Conservation (phyloP, 1,140 invertebrate species). For the Goniozus legneri region DNA sequence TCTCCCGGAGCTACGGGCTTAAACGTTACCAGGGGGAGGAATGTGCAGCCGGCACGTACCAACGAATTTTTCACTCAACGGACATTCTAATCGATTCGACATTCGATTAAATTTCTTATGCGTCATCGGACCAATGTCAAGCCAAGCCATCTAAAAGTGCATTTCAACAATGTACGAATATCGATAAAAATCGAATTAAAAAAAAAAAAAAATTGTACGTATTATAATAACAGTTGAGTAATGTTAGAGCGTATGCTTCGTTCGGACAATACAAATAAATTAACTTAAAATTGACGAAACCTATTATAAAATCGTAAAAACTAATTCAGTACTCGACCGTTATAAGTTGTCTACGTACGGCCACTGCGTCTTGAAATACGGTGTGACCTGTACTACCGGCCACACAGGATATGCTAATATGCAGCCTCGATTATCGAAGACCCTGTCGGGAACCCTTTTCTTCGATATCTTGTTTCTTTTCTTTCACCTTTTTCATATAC, state of each 20-base stretch:
- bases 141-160: no score
- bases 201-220: no score
- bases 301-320: no score
- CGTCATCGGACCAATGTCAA: no score
- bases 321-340: slow-evolving; percentile 38
- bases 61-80: slow-evolving; percentile 46
- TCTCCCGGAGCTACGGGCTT: slow-evolving; percentile 1
- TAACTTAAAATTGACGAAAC: no score
- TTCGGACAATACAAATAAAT: no score
- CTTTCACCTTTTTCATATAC: slow-evolving; percentile 10
- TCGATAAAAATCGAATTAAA: no score
- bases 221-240: no score
- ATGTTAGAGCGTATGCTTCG: no score
- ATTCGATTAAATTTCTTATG: neutral
- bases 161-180: no score
- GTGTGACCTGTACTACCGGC: slow-evolving; percentile 42
- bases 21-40: slow-evolving; percentile 29
- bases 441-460: slow-evolving; percentile 17
- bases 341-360: slow-evolving; percentile 30
- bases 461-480: slow-evolving; percentile 8
- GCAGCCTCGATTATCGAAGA: no score
- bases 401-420: slow-evolving; percentile 45
- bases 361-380: slow-evolving; percentile 25
- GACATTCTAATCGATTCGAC: slow-evolving; percentile 28
- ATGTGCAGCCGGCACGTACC: slow-evolving; percentile 40